phyloP scores from a whole-genome alignment of 2,113 vertebrate genomes.

The Danionella cerebrum region DNA sequence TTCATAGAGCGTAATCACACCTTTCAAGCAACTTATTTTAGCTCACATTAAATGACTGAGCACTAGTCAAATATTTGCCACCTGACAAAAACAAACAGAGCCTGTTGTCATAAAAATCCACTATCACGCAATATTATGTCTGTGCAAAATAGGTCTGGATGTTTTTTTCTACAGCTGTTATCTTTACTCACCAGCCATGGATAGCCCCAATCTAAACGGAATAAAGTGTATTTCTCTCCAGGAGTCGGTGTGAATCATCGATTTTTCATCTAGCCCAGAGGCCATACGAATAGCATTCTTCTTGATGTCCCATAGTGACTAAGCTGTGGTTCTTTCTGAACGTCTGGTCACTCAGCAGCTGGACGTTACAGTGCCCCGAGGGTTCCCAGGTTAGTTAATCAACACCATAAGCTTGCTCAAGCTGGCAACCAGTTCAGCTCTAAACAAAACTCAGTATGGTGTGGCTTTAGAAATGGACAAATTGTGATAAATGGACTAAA shows the following conservation, averaged over 20 bases:
- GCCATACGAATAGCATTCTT: neutral
- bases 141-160: neutral
- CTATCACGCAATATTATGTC: neutral
- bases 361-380: constrained; percentile 6
- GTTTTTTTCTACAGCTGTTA: neutral
- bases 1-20: neutral
- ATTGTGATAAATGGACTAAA: no score
- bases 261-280: neutral
- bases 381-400: constrained; percentile 32
- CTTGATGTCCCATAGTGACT: constrained; percentile 5
- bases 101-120: neutral
- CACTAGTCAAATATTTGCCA: constrained; percentile 1
- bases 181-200: constrained; percentile 37
- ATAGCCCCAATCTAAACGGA: neutral
- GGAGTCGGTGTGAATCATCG: neutral
- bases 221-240: neutral
- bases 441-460: neutral
- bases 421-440: neutral
- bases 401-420: constrained; percentile 12
- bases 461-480: neutral
- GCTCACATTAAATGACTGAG: neutral
- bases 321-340: neutral
- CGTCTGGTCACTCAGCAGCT: neutral
- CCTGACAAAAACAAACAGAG: neutral
- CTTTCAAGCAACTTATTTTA: neutral